These are phyloP conservation scores for Porites rus DNA, from an alignment of 92 coral and sea anemone genomes.

Conservation along the genomic window DNA sequence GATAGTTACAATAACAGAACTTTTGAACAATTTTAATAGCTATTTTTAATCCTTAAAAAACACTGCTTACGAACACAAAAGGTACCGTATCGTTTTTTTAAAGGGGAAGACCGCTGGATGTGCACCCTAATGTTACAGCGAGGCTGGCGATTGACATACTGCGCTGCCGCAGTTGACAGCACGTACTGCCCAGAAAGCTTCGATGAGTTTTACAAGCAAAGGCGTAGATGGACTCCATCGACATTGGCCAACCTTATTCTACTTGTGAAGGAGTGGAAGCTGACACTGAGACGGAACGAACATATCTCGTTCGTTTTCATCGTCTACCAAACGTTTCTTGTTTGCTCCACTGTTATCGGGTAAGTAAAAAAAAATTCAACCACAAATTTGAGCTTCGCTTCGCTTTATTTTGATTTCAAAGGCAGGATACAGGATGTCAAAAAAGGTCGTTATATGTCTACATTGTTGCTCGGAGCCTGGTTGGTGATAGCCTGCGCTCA, in stretches of 20 bases:
- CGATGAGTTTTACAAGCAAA: slow-evolving; percentile 76
- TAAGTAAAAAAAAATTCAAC: background rate
- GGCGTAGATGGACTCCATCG: slow-evolving; percentile 72
- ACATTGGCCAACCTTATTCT: slow-evolving; percentile 69
- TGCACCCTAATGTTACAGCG: slow-evolving; percentile 68
- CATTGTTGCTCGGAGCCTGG: too few species aligned
- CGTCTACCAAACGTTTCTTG: slow-evolving; percentile 61
- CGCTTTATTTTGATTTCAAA: too few species aligned
- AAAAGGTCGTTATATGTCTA: too few species aligned
- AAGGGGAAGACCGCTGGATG: slow-evolving; percentile 78
- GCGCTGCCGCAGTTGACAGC: slow-evolving; percentile 75
- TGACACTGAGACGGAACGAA: slow-evolving; percentile 45
- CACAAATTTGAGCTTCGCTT: too few species aligned
- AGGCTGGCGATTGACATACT: slow-evolving; percentile 71
- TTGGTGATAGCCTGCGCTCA: too few species aligned
- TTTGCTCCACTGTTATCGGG: slow-evolving; percentile 66
- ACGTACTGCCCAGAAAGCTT: slow-evolving; percentile 75
- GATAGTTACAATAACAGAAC: too few species aligned
- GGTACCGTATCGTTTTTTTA: background rate
- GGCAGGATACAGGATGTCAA: too few species aligned
- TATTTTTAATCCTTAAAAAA: too few species aligned
- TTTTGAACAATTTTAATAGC: too few species aligned
- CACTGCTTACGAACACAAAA: too few species aligned
- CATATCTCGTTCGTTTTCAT: slow-evolving; percentile 53
- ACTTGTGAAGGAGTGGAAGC: slow-evolving; percentile 58